Conservation (phyloP, 2,113 vertebrate genomes). For the Cichladusa arquata region DNA sequence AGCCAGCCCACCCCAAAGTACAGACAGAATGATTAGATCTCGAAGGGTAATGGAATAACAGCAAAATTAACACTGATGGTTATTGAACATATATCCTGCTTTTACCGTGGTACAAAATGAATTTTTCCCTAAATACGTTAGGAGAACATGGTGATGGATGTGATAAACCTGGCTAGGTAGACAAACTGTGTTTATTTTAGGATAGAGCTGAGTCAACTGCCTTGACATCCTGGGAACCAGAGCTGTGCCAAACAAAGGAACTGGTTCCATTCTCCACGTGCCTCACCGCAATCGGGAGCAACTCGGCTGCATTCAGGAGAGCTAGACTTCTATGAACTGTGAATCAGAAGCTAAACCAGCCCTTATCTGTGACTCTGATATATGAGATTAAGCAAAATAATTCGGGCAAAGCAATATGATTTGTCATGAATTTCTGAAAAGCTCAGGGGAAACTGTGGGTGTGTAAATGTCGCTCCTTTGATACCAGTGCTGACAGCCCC, state of each 20-base stretch:
- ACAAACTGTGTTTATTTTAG: neutral
- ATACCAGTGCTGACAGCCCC: neutral
- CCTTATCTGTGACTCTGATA: neutral
- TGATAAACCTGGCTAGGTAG: neutral
- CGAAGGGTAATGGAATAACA: constrained; percentile 24
- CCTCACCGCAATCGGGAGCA: neutral
- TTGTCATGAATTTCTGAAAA: neutral
- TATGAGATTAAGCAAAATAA: neutral
- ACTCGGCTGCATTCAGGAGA: neutral
- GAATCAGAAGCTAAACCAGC: neutral
- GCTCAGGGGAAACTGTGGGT: neutral
- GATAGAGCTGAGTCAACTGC: neutral
- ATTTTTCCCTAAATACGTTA: constrained; percentile 2
- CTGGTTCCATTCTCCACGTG: neutral
- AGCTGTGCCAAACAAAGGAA: neutral
- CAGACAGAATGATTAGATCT: constrained; percentile 23
- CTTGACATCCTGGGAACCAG: neutral
- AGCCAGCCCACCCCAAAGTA: constrained; percentile 29
- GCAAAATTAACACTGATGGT: constrained; percentile 16
- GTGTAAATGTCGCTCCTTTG: neutral
- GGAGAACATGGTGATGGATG: neutral
- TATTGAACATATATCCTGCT: constrained; percentile 2
- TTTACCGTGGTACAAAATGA: neutral
- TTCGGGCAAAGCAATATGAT: neutral
- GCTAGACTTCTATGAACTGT: neutral